Base-by-base conservation (phyloP, 2,113 vertebrate genomes). In the Sturnus vulgaris region DNA sequence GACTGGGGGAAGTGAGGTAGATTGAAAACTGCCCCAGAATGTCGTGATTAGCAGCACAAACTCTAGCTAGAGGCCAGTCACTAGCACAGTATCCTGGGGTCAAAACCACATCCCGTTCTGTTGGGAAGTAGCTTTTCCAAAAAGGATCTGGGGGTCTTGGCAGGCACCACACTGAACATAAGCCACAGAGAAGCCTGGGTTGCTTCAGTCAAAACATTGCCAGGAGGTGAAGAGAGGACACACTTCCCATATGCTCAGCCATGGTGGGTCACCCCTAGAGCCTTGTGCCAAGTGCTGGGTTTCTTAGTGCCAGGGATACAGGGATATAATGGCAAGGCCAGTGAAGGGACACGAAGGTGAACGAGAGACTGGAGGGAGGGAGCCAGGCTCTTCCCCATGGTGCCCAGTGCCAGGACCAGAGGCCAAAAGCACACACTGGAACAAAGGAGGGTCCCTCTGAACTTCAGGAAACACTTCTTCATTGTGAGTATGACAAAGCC, bases 371-470 rank as follows among this genome's bases (percentile, higher is more conserved):
- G 72, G 57, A 86, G 57, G 49, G 7, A 46, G 17, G 25, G 17
- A 35, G 11, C 12, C 42, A 35, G 37, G 40, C 13, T 76, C 40
- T 76, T 39, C 42, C 31, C 57, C 76, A 0, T 11, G 12, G 16
- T 82, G 35, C 49, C 65, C 70, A 64, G 35, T 33, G 35, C 10
- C 52, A 70, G 68, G 16, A 49, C 42, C 55, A 63, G 57, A 39
- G 14, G 30, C 25, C 5, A 64, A 0, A 2, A 57, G 33, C 46
- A 68, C 39, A 59, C 2, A 4, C 1, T 1, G 2, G 27, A 59
- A 33, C 6, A 2, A 18, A 72, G n/a, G 10, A 70, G 10, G 14
- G 12, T 31, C 42, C 12, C 37, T 72, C 59, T 24, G 44, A 71
- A 44, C 28, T 27, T 30, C 9, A 12, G 44, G 39, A 66, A 52